A percentile compares a stretch with the other conserved stretches of the same genome.
Conservation (phyloP, 2,113 vertebrate genomes). For the Tyrannus savana region DNA sequence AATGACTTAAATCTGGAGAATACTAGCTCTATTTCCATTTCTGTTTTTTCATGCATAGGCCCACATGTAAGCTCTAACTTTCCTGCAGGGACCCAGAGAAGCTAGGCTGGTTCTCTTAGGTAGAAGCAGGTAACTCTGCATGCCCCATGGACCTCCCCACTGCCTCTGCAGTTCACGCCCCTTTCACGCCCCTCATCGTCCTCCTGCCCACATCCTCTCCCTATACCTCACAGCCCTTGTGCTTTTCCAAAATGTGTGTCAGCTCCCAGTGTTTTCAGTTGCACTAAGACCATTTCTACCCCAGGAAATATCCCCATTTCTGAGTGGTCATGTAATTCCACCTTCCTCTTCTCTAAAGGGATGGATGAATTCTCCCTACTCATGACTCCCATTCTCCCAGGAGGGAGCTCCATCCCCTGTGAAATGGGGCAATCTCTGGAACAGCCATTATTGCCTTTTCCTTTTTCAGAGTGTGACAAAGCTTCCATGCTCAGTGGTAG, state of each 20-base stretch:
- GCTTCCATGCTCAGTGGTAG: background rate
- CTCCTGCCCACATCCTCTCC: background rate
- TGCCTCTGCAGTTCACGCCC: background rate
- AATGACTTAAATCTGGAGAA: background rate
- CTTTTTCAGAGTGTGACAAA: background rate
- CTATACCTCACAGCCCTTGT: background rate
- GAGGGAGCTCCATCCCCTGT: background rate
- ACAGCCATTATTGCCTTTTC: background rate
- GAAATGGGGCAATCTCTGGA: background rate
- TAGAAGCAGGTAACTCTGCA: background rate
- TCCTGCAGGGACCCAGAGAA: background rate
- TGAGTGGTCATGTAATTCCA: background rate
- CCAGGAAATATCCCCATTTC: background rate
- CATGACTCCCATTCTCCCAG: background rate
- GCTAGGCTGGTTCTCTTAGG: background rate
- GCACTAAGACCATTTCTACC: background rate
- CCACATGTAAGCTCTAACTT: background rate
- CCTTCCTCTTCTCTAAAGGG: background rate
- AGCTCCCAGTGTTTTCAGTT: background rate
- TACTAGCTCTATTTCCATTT: background rate
- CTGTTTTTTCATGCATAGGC: background rate
- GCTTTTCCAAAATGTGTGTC: background rate
- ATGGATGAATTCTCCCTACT: background rate
- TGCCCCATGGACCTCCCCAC: accelerated
- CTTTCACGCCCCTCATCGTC: accelerated